Percentiles rank a stretch among this genome's conserved stretches.
These are phyloP conservation scores for Celastrina argiolus DNA, from an alignment of 2,888 invertebrate genomes.

Conservation along the genomic window DNA sequence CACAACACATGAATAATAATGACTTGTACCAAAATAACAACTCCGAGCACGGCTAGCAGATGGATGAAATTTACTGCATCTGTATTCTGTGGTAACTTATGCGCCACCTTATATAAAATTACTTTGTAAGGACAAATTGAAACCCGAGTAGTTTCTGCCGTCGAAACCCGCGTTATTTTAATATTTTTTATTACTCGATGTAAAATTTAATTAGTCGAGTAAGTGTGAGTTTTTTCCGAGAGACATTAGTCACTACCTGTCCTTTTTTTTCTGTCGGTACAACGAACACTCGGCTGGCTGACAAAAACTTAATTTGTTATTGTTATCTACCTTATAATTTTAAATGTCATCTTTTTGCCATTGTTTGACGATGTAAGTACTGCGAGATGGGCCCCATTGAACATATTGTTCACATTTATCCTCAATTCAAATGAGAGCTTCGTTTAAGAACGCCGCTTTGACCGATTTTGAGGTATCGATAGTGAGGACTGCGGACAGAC, in stretches of 20 bases:
- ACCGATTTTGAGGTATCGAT: neutral
- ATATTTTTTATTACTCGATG: neutral
- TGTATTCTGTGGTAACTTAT: neutral
- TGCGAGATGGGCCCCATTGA: neutral
- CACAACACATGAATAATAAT: conserved; percentile 7
- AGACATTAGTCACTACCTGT: conserved; percentile 4
- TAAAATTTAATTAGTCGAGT: neutral
- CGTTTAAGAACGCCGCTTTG: neutral
- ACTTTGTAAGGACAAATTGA: neutral
- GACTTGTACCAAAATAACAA: conserved; percentile 15
- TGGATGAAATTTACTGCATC: neutral
- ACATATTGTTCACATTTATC: conserved; percentile 1
- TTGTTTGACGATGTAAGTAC: neutral
- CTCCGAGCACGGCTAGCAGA: neutral
- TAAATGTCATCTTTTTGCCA: conserved; percentile 16
- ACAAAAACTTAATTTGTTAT: conserved; percentile 14
- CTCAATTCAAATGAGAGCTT: neutral
- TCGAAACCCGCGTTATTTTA: neutral
- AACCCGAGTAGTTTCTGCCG: neutral
- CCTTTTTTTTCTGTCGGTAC: conserved; percentile 8
- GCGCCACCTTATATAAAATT: neutral
- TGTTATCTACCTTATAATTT: conserved; percentile 14
- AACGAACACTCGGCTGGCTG: neutral
- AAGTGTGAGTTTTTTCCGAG: neutral
- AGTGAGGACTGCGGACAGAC: neutral